These are phyloP conservation scores for Gopherus flavomarginatus DNA, from an alignment of 2,113 vertebrate genomes.

Conservation along the genomic window DNA sequence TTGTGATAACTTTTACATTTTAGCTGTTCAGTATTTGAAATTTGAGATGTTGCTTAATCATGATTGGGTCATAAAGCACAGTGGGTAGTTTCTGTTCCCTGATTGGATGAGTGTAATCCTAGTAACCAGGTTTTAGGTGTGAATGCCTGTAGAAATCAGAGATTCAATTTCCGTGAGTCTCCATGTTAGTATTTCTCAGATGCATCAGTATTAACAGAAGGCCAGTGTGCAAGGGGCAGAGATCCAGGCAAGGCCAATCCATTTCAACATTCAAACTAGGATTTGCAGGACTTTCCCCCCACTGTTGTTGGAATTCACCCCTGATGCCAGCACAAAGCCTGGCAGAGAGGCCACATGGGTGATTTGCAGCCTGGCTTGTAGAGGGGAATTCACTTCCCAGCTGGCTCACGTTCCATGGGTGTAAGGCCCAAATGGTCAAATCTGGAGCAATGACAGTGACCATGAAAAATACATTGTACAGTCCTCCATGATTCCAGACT, in stretches of 20 bases:
- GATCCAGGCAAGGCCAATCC: background rate
- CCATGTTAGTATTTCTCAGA: background rate
- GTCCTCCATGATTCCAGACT: background rate
- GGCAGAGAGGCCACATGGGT: background rate
- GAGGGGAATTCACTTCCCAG: background rate
- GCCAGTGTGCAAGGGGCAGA: background rate
- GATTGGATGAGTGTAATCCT: background rate
- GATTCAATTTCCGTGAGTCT: background rate
- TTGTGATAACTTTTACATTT: background rate
- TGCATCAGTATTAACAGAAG: background rate
- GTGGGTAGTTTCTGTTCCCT: background rate
- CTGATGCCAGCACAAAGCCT: background rate
- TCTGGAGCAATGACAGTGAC: background rate
- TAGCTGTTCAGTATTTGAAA: background rate
- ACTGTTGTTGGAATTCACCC: background rate
- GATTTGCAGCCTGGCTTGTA: background rate
- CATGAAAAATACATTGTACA: background rate
- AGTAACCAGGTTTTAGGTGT: background rate
- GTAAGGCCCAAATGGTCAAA: background rate
- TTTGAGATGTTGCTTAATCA: background rate
- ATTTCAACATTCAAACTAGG: background rate
- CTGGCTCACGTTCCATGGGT: background rate
- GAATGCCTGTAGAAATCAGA: fast-evolving
- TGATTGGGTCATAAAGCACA: background rate
- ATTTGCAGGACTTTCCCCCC: background rate